These are phyloP conservation scores for Nylanderia fulva DNA, from an alignment of 1,140 invertebrate species.

Conservation along the genomic window DNA sequence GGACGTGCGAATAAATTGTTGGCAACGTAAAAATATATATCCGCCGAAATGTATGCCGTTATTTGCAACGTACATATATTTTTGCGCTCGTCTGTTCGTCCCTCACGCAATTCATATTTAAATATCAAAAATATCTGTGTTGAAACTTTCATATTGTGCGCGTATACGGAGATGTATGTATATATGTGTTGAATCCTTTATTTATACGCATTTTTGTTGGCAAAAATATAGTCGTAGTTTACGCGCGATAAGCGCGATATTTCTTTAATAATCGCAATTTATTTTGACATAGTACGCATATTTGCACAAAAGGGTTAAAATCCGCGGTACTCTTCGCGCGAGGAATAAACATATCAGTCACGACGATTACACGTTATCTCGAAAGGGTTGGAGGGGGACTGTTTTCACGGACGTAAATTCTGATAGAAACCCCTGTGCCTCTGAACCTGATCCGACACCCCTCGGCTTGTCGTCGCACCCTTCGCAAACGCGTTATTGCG, in stretches of 20 bases:
- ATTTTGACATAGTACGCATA: neutral
- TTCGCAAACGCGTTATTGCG: conserved; percentile 44
- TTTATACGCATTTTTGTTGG: neutral
- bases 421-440: conserved; percentile 34
- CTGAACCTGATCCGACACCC: conserved; percentile 26
- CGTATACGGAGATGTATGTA: neutral
- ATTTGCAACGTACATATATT: conserved; percentile 22
- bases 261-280: conserved; percentile 57
- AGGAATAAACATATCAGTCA: conserved; percentile 56
- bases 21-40: conserved; percentile 46
- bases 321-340: neutral
- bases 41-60: neutral
- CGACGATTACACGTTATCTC: conserved; percentile 53
- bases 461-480: conserved; percentile 41
- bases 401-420: conserved; percentile 55
- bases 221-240: neutral
- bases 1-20: conserved; percentile 25
- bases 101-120: conserved; percentile 35
- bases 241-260: conserved; percentile 33
- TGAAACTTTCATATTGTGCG: conserved; percentile 16
- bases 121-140: conserved; percentile 37
- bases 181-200: conserved; percentile 5
- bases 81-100: neutral
- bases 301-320: conserved; percentile 43
- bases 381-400: neutral